Evolutionary conservation across 2,888 invertebrate genomes (phyloP).

Genomic region (Bibio marci): DNA sequence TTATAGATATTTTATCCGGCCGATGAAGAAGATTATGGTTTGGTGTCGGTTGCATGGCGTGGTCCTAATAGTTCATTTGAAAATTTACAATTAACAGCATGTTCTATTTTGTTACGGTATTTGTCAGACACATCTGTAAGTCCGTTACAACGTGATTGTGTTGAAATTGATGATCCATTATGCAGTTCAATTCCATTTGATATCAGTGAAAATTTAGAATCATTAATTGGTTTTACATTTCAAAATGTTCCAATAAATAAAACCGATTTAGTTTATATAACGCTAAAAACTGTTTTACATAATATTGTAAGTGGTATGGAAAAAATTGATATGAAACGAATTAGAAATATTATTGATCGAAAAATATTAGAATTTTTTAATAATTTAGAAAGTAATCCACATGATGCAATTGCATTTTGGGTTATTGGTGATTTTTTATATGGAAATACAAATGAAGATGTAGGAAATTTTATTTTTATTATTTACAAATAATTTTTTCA

Average conservation of each 20-base stretch:
- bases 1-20: constrained; percentile 36
- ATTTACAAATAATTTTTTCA: not conserved
- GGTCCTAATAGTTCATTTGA: constrained; percentile 46
- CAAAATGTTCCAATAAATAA: constrained; percentile 58
- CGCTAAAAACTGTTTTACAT: constrained; percentile 33
- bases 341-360: constrained; percentile 53
- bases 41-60: constrained; percentile 62
- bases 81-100: constrained; percentile 41
- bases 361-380: constrained; percentile 50
- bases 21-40: constrained; percentile 69
- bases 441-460: constrained; percentile 53
- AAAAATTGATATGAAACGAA: constrained; percentile 55
- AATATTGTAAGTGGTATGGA: constrained; percentile 30
- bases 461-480: constrained; percentile 27
- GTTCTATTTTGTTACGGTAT: constrained; percentile 58
- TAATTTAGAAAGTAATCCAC: constrained; percentile 58
- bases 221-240: constrained; percentile 50
- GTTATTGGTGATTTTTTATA: constrained; percentile 73
- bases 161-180: constrained; percentile 63
- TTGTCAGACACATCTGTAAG: constrained; percentile 75
- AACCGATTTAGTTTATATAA: constrained; percentile 40
- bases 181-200: constrained; percentile 49
- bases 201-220: constrained; percentile 53
- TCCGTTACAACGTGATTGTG: constrained; percentile 66
- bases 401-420: constrained; percentile 56